These are phyloP conservation scores for Drosophila ananassae DNA, from an alignment of 1,140 invertebrate genomes.

Conservation along the genomic window DNA sequence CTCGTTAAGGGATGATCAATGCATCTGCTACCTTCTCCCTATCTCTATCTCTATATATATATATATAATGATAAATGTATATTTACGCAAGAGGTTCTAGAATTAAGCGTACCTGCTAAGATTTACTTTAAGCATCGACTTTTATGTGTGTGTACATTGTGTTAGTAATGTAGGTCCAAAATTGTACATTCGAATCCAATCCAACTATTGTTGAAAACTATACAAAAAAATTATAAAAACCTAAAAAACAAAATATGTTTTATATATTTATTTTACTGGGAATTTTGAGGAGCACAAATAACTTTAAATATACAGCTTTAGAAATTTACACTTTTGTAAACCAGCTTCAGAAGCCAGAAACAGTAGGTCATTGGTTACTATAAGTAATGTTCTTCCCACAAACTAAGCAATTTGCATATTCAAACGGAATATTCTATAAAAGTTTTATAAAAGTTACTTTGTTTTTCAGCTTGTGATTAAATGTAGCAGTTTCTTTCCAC, in stretches of 20 bases:
- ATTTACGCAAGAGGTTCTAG: conserved; percentile 74
- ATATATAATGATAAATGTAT: conserved; percentile 56
- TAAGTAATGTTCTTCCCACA: neutral
- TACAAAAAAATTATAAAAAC: conserved; percentile 63
- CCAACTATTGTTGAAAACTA: conserved; percentile 61
- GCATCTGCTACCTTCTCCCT: conserved; percentile 16
- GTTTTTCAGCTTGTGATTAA: neutral
- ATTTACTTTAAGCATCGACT: conserved; percentile 63
- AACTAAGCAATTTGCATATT: neutral
- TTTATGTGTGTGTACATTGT: conserved; percentile 71
- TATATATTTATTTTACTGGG: neutral
- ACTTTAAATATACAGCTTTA: neutral
- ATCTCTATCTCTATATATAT: conserved; percentile 42
- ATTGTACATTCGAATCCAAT: conserved; percentile 66
- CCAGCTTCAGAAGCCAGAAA: neutral
- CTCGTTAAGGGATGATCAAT: conserved; percentile 27
- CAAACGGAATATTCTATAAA: too few species aligned
- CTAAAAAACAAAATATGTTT: conserved; percentile 11
- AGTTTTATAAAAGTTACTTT: neutral
- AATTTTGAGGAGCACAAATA: neutral
- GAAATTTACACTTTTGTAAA: neutral
- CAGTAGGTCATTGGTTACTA: neutral
- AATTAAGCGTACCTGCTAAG: conserved; percentile 63
- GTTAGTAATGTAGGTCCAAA: conserved; percentile 70
- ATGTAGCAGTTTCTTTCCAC: neutral